Conservation (phyloP, 2,888 invertebrate species). For the Nysson spinosus region DNA sequence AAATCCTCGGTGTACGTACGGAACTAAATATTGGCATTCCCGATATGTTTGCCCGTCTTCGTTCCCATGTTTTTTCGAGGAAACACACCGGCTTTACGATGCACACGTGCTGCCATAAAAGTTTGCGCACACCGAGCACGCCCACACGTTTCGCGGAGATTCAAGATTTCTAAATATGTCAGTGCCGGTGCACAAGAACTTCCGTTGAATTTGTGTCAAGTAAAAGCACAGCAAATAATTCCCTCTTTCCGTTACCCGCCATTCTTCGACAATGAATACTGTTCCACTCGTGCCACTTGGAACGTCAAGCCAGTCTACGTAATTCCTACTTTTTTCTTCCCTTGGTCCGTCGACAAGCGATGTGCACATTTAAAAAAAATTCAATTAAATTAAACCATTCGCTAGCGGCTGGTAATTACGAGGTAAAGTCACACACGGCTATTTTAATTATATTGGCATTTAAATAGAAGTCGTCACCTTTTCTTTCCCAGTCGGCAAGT, state of each 20-base stretch:
- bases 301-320: too few relatives aligned
- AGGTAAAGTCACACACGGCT: too few relatives aligned
- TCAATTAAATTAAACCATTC: slow-evolving; percentile 35
- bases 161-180: slow-evolving; percentile 32
- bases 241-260: neutral
- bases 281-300: neutral
- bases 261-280: neutral
- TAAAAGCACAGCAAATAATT: slow-evolving; percentile 29
- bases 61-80: slow-evolving; percentile 37
- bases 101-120: slow-evolving; percentile 50
- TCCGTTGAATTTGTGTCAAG: slow-evolving; percentile 47
- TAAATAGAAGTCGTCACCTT: too few relatives aligned
- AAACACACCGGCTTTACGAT: slow-evolving; percentile 51
- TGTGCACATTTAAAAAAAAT: slow-evolving; percentile 34
- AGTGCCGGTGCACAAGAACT: slow-evolving; percentile 41
- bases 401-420: too few relatives aligned
- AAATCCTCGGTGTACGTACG: slow-evolving; percentile 1
- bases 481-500: too few relatives aligned
- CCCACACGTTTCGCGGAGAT: slow-evolving; percentile 10
- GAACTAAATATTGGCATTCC: slow-evolving; percentile 20
- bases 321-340: too few relatives aligned
- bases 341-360: too few relatives aligned
- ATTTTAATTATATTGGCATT: too few relatives aligned
- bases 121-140: slow-evolving; percentile 13
- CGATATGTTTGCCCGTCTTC: slow-evolving; percentile 25